Evolutionary conservation across 2,113 vertebrate species (phyloP), one percentile per base, ranked within the genome.

Genomic region (Pangasianodon gigas): DNA sequence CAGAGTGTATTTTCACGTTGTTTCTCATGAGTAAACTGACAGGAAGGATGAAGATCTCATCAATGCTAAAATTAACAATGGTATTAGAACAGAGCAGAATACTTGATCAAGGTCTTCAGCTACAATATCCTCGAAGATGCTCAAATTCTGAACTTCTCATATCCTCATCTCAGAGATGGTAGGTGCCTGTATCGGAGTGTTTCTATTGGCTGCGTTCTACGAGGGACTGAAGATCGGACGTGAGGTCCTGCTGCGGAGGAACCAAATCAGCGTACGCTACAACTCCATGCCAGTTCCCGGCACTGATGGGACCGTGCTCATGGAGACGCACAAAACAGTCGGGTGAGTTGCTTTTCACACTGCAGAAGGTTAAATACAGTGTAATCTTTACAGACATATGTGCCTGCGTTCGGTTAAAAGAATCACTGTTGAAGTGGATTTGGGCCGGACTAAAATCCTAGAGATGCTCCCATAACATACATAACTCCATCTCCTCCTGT

Each of bases 251-350:
- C 96, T 99, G 77, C 96, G 98, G 0, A 98, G 98, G 92, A 99
- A 97, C 79, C 98, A 99, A 91, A 98, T 99, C 94, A 99, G 97
- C 94, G 98, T 99, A 86, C 98, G 98, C 88, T 99, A 99, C 93
- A 99, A 99, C 95, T 99, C 97, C 91, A 99, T 99, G 98, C 98
- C 98, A 1, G 96, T 99, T 41, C 98, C 98, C 0, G 98, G 98
- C 46, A 93, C 96, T 58, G 98, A 99, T 0, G 98, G 98, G 85
- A 99, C 98, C 10, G 96, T 98, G 60, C 92, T 99, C 79, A 99
- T 99, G 97, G 98, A 99, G 94, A 99, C 98, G 0, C 98, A 99
- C 95, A 99, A 99, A 95, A 99, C 98, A 0, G 98, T 99, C 0
- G 98, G 98, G 98, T 99, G 96, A 94, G 97, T 92, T 32, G 60